Evolutionary conservation across 2,797 vertebrate species (phyloP), one percentile per base, ranked within the genome.

Genomic region (Anniella stebbinsi): DNA sequence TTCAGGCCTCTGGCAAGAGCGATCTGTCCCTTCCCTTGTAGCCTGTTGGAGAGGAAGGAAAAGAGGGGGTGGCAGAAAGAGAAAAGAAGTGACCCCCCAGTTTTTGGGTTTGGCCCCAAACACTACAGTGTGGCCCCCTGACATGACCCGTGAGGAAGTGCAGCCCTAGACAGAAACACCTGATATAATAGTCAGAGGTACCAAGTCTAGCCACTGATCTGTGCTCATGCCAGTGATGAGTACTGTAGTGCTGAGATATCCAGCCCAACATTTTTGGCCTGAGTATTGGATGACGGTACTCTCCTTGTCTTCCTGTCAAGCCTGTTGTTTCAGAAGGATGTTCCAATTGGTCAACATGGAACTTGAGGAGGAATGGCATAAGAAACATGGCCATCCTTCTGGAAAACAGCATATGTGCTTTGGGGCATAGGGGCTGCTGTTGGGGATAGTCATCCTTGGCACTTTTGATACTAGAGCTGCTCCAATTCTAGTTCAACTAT

Each of bases 371-470:
- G 17, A 45, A 51, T 18, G 60, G 54, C 38, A 82, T 80, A 78
- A n/a, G 21, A n/a, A 45, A 48, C 17, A 17, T 36, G 18, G 51
- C 1, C 12, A 41, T 11, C 51, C 13, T 36, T 33, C 60, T 80
- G 12, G 30, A 38, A 57, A 77, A n/a, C 33, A 70, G 36, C 23
- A 45, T 15, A 11, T 51, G 30, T 33, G n/a, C 36, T 41, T 83
- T 36, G 23, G 12, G 1, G 3, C 2, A 13, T 4, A 63, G 41
- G 87, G 13, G 0, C 69, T 2, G 0, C 51, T 80, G 3, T 0
- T 0, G 0, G 30, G 4, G 87, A 28, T 30, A 83, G 36, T 36
- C 4, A 18, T 57, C 8, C 60, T 11, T 3, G 63, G n/a, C 30
- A 66, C 11, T 69, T 67, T 69, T 33, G 48, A 8, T 41, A 51